These are phyloP conservation scores for Anthopleura xanthogrammica DNA, from an alignment of 92 coral and sea anemone species.

Conservation along the genomic window DNA sequence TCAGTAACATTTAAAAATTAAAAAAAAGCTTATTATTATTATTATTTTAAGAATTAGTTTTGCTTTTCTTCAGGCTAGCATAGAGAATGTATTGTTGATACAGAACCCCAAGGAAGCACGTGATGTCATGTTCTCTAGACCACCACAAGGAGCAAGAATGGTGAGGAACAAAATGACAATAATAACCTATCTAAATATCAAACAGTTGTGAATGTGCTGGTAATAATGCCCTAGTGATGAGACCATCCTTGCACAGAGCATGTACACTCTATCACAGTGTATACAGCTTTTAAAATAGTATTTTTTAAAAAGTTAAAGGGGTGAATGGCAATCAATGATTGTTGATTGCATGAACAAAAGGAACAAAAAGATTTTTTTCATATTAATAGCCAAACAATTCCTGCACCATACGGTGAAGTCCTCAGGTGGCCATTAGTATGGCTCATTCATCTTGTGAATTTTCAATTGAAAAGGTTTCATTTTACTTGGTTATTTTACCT, in stretches of 20 bases:
- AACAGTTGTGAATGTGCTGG: neutral
- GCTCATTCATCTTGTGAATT: too few relatives aligned
- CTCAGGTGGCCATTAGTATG: too few relatives aligned
- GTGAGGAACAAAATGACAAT: conserved; percentile 35
- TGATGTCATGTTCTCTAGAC: conserved; percentile 82
- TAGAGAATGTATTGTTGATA: conserved; percentile 77
- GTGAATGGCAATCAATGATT: too few relatives aligned
- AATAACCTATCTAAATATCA: neutral
- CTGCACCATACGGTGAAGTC: too few relatives aligned
- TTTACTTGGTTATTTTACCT: too few relatives aligned
- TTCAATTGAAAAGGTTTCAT: too few relatives aligned
- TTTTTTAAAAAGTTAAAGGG: too few relatives aligned
- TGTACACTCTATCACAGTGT: conserved; percentile 35
- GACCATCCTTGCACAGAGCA: conserved; percentile 95
- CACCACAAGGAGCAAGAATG: conserved; percentile 75
- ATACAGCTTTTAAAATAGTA: neutral
- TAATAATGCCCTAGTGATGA: conserved; percentile 69
- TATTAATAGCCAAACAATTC: too few relatives aligned
- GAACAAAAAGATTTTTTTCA: too few relatives aligned
- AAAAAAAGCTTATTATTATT: too few relatives aligned
- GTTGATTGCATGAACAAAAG: too few relatives aligned
- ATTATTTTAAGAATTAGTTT: neutral
- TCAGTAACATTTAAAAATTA: too few relatives aligned
- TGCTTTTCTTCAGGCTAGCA: conserved; percentile 44
- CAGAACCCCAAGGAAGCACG: conserved; percentile 88